Base-by-base conservation (phyloP, 1,140 invertebrate genomes). In the Lamellibrachia luymesi region DNA sequence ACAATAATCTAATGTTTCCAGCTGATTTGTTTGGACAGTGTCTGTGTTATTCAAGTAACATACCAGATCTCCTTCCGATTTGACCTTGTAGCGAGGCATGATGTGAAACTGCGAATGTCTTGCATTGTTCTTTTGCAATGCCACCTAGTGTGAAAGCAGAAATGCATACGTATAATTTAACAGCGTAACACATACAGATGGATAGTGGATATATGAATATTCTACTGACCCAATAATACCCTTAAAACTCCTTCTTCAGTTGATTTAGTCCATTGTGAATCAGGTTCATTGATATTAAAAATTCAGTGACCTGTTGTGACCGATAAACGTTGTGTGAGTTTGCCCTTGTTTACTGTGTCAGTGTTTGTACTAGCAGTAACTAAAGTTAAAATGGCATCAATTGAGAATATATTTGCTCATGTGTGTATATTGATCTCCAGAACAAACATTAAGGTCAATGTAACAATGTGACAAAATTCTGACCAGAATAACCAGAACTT, bases 31-130 rank as follows among this genome's bases (percentile, higher is more conserved):
- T 38, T 38, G 38, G 38, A 38, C 38, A 38, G 38, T 38, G 38
- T 38, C 38, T 80, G 25, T 22, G 64, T 17, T 80, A 80, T 91
- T 49, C 17, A 13, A n/a, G 13, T 52, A 25, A 93, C 80, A 4
- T 90, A 93, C 92, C 91, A 93, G 49, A 51, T 94, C 96, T 92
- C 96, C 96, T 93, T 96, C 96, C 5, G 96, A 95, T 94, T 96
- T 96, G 10, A 96, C 96, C 95, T 96, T 96, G 94, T 96, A 96
- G 22, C 96, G 93, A 2, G 96, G 96, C 92, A 96, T 92, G n/a
- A 96, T 96, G 89, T 95, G 94, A 93, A 96, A 96, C 93, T 96
- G 96, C 17, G 96, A 96, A 94, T 96, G 95, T 92, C 96, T 96
- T 6, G 95, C 95, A 94, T 96, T 96, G 94, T 95, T 96, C 90